Conservation (phyloP, 1,140 invertebrate species). For the Wasmannia auropunctata region DNA sequence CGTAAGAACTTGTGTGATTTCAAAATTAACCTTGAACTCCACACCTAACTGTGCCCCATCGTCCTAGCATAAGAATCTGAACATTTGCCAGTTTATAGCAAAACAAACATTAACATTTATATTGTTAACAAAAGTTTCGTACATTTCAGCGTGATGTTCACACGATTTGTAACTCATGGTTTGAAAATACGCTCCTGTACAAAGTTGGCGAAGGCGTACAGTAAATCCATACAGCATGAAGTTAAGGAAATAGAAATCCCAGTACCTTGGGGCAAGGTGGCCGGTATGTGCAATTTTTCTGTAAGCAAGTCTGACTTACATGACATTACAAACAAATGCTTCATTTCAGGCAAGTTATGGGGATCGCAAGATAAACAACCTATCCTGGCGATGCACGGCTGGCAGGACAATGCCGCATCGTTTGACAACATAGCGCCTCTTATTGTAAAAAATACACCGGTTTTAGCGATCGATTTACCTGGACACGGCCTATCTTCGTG, state of each 20-base stretch:
- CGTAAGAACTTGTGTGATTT: too few relatives aligned
- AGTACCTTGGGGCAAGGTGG: slow-evolving; percentile 88
- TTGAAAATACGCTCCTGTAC: background rate
- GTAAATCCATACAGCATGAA: background rate
- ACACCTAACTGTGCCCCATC: too few relatives aligned
- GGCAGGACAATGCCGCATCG: slow-evolving; percentile 91
- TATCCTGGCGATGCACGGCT: slow-evolving; percentile 90
- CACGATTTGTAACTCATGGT: background rate
- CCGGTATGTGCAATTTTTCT: slow-evolving; percentile 78
- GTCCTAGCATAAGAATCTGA: too few relatives aligned
- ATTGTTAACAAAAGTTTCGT: too few relatives aligned
- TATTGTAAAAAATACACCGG: slow-evolving; percentile 86
- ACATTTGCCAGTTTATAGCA: too few relatives aligned
- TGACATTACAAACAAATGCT: background rate
- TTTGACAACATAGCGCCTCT: slow-evolving; percentile 90
- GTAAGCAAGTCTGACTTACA: background rate
- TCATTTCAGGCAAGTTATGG: slow-evolving; percentile 87
- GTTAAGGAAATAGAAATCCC: slow-evolving; percentile 85
- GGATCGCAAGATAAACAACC: slow-evolving; percentile 87
- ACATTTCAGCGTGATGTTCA: background rate
- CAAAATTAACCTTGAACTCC: too few relatives aligned
- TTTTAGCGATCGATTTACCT: slow-evolving; percentile 90
- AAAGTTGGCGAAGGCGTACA: background rate
- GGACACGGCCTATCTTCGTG: slow-evolving; percentile 91
- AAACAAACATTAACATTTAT: too few relatives aligned